Evolutionary conservation across 1,140 invertebrate species (phyloP), one percentile per base, ranked within the genome.

Genomic region (Homalodisca vitripennis): DNA sequence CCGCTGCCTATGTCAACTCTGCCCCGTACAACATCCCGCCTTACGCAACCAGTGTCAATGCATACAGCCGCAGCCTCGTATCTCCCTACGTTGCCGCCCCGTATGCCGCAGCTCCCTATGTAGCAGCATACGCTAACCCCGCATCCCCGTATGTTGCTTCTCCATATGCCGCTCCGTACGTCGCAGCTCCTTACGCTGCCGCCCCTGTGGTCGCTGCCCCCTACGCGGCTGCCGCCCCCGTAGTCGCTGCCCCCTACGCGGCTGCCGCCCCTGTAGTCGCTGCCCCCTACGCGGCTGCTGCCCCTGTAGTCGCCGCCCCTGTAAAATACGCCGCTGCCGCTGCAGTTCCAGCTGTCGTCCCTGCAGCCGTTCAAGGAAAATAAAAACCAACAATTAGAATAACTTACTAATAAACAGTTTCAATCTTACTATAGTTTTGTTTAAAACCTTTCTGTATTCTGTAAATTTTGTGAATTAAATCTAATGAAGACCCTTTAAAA

Each of bases 221-320:
- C 20, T 67, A 67, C 48, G 46, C 76, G 22, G 53, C 62, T 0
- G 73, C 76, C 47, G 46, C 62, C 13, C 17, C 2, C 1, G 26
- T 22, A 26, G 64, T 46, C 31, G 79, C 78, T 20, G 78, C 79
- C 0, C 76, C 75, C 65, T 78, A 75, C 67, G 75, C 79, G 10
- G 20, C 12, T 32, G 17, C 10, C 6, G 6, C 6, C 51, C 20
- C 31, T 34, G 55, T 32, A 29, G 79, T 78, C 22, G 78, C 79
- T 0, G 75, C 74, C 78, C 79, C 48, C 75, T 78, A 17, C 78
- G 79, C 20, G 76, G 79, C 72, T 76, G 79, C 67, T 80, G 62
- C 30, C 20, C 62, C 62, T 34, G 62, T 41, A 24, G 30, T 27
- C 62, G n/a, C 27, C n/a, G 48, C 22, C 48, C 10, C 48, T n/a